phyloP scores from a whole-genome alignment of 2,797 vertebrate genomes.

The Pteropus rufus region DNA sequence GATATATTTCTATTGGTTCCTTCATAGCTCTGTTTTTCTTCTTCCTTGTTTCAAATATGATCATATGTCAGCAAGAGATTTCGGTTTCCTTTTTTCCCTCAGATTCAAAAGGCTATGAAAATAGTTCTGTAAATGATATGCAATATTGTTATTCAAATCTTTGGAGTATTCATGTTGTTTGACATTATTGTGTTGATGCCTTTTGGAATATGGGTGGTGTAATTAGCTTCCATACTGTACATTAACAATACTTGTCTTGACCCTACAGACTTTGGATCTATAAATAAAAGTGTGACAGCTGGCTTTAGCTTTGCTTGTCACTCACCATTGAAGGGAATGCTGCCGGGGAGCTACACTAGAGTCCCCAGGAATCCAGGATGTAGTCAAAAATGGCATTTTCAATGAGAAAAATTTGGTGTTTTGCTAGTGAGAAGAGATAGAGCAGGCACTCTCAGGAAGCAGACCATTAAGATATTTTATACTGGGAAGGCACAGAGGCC shows the following conservation, averaged over 20 bases:
- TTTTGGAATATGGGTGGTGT: constrained; percentile 54
- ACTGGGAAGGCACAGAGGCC: background rate
- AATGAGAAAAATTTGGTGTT: constrained; percentile 14
- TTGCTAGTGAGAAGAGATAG: background rate
- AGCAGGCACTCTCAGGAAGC: background rate
- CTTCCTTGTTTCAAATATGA: constrained; percentile 41
- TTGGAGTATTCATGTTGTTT: constrained; percentile 64
- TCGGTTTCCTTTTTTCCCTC: constrained; percentile 1
- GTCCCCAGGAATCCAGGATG: constrained; percentile 41
- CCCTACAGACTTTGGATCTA: constrained; percentile 56
- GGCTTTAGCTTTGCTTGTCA: constrained; percentile 62
- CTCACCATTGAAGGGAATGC: constrained; percentile 45
- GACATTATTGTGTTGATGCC: constrained; percentile 60
- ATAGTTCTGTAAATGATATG: constrained; percentile 56
- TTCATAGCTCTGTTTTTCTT: constrained; percentile 51
- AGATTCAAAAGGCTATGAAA: constrained; percentile 57
- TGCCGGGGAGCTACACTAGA: constrained; percentile 31
- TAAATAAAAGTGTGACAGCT: constrained; percentile 70
- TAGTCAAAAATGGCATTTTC: constrained; percentile 47
- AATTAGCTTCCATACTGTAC: constrained; percentile 59
- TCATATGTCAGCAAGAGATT: constrained; percentile 65
- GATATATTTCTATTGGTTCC: background rate
- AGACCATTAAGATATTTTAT: constrained; percentile 17
- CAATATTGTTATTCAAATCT: constrained; percentile 64
- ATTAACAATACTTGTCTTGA: constrained; percentile 58